Conservation (phyloP, 2,113 vertebrate species). For the rat (Rattus norvegicus) region DNA sequence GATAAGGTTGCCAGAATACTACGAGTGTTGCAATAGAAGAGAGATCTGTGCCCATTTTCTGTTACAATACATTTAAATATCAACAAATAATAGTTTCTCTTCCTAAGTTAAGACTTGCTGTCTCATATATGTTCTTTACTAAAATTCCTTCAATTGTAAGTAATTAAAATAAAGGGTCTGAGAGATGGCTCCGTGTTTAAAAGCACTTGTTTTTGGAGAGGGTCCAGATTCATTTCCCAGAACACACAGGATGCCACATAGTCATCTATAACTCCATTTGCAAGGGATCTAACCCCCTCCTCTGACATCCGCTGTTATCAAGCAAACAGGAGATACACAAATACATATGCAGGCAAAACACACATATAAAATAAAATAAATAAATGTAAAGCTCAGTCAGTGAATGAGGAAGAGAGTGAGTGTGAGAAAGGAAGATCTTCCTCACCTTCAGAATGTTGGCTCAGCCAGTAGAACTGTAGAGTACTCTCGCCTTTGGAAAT, state of each 20-base stretch:
- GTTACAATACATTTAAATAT: neutral
- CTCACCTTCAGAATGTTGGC: neutral
- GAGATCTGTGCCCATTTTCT: neutral
- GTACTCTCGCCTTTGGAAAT: neutral
- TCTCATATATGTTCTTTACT: neutral
- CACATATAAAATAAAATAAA: neutral
- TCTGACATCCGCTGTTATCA: neutral
- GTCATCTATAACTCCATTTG: neutral
- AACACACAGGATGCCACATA: neutral
- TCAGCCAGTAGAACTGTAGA: neutral
- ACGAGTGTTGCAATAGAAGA: neutral
- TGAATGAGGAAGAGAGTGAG: neutral
- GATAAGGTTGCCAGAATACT: rapidly evolving
- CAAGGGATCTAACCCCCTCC: neutral
- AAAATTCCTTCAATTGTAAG: neutral
- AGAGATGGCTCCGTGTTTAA: neutral
- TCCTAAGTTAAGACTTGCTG: neutral
- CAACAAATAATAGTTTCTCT: too few species aligned
- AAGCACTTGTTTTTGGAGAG: neutral
- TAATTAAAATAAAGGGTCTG: neutral
- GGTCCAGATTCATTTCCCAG: neutral
- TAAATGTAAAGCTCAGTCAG: neutral
- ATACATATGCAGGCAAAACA: neutral
- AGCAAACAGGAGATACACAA: neutral
- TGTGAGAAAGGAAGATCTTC: rapidly evolving